Conservation (phyloP, 1,140 invertebrate species). For the Nasonia vitripennis region DNA sequence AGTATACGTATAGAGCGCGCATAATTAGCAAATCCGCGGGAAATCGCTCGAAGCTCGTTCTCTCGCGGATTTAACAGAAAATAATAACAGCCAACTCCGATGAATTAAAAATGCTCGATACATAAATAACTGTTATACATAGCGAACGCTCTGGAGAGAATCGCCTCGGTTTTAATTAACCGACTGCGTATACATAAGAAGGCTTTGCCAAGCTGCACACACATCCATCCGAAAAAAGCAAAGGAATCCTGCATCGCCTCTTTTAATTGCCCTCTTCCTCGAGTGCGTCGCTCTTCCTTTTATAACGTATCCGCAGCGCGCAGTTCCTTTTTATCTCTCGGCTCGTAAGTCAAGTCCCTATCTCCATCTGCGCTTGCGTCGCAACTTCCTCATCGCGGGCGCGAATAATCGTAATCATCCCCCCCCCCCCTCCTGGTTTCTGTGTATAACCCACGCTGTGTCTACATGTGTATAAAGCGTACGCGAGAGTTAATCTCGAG, state of each 20-base stretch:
- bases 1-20: not conserved
- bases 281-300: not conserved
- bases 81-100: too few species aligned
- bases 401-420: constrained; percentile 21
- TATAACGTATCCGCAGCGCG: not conserved
- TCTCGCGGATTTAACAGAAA: not conserved
- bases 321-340: not conserved
- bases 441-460: not conserved
- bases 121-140: not conserved
- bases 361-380: not conserved
- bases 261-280: not conserved
- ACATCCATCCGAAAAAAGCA: not conserved
- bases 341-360: not conserved
- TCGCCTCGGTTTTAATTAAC: not conserved
- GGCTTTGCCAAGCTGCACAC: not conserved
- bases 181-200: not conserved
- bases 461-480: not conserved
- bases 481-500: constrained; percentile 4
- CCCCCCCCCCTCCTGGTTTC: too few species aligned
- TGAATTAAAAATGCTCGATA: too few species aligned
- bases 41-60: not conserved
- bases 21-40: not conserved
- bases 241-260: not conserved
- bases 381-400: not conserved
- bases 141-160: not conserved